phyloP scores from a whole-genome alignment of 2,797 vertebrate species.

The Mallotus villosus region DNA sequence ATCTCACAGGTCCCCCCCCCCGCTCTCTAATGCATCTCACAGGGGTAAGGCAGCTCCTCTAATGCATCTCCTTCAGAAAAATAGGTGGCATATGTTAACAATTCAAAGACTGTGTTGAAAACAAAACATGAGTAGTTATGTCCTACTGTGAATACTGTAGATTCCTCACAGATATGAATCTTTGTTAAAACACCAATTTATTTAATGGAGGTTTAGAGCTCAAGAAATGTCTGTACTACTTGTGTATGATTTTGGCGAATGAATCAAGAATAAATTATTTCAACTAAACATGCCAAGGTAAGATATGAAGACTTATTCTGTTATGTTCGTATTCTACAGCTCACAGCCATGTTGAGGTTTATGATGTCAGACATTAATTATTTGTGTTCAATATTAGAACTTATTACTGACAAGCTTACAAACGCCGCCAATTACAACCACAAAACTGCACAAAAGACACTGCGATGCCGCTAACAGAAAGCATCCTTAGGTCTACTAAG shows the following conservation, averaged over 20 bases:
- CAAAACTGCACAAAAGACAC: not conserved
- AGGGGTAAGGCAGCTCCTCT: too few relatives aligned
- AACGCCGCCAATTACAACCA: conserved; percentile 2
- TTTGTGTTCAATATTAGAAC: conserved; percentile 26
- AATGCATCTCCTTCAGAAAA: conserved; percentile 10
- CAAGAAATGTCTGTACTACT: not conserved
- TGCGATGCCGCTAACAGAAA: not conserved
- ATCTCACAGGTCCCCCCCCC: not conserved
- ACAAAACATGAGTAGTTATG: not conserved
- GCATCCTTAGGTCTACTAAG: not conserved
- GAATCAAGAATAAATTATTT: not conserved
- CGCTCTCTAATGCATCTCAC: conserved; percentile 11
- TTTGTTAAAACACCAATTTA: not conserved
- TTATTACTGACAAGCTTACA: not conserved
- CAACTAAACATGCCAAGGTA: too few relatives aligned
- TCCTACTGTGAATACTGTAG: not conserved
- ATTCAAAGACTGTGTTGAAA: conserved; percentile 12
- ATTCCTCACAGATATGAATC: too few relatives aligned
- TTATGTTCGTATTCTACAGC: too few relatives aligned
- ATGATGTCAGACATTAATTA: conserved; percentile 59
- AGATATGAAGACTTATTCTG: too few relatives aligned
- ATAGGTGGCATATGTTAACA: conserved; percentile 11
- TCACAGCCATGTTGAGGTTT: conserved; percentile 19
- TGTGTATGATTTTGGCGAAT: not conserved
- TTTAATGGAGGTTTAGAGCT: not conserved